Evolutionary conservation across 2,888 invertebrate genomes (phyloP).

Genomic region (Rotaria macrura): DNA sequence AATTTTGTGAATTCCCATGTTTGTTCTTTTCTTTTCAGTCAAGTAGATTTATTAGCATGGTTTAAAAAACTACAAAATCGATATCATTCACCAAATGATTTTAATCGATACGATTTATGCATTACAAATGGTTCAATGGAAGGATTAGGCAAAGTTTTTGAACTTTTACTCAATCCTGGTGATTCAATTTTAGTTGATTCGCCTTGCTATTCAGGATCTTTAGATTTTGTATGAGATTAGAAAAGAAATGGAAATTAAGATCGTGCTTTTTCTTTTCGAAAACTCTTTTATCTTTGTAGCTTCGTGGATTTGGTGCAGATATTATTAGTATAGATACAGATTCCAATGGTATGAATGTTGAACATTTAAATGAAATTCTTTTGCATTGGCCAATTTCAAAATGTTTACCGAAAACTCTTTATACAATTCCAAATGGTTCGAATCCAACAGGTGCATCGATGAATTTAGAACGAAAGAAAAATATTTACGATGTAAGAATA

Average conservation of each 20-base stretch:
- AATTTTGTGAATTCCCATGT: no score
- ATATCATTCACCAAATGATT: slow-evolving; percentile 60
- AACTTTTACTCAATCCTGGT: slow-evolving; percentile 61
- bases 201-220: slow-evolving; percentile 59
- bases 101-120: slow-evolving; percentile 53
- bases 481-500: slow-evolving; percentile 57
- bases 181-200: slow-evolving; percentile 63
- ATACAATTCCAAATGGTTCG: slow-evolving; percentile 65
- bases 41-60: slow-evolving; percentile 47
- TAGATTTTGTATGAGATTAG: neutral
- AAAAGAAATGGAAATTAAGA: no score
- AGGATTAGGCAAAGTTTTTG: slow-evolving; percentile 64
- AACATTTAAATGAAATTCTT: slow-evolving; percentile 56
- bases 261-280: neutral
- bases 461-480: slow-evolving; percentile 58
- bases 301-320: slow-evolving; percentile 60
- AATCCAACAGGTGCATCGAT: slow-evolving; percentile 67
- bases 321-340: slow-evolving; percentile 63
- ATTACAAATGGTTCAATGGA: slow-evolving; percentile 68
- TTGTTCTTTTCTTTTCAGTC: no score
- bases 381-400: slow-evolving; percentile 51
- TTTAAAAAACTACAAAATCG: slow-evolving; percentile 59
- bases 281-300: slow-evolving; percentile 52
- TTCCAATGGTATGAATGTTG: slow-evolving; percentile 60
- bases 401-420: slow-evolving; percentile 61